Conservation (phyloP, 2,113 vertebrate species). For the Oriolus oriolus region DNA sequence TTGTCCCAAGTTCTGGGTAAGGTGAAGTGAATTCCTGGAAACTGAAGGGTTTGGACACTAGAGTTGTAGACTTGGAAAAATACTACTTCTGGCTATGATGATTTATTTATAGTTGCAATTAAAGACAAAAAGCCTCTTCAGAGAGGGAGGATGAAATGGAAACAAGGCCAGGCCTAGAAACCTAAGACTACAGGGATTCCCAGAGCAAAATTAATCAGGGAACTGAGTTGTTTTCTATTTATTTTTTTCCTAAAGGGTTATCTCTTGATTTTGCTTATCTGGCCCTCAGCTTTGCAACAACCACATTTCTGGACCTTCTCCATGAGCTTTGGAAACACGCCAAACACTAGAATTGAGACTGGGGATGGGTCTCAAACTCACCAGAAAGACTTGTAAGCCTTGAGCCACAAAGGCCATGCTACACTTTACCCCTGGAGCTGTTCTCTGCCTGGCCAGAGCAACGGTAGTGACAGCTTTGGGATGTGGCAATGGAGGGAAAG, state of each 20-base stretch:
- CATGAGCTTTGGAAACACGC: not conserved
- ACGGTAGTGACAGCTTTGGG: not conserved
- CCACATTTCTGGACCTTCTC: not conserved
- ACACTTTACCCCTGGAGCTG: not conserved
- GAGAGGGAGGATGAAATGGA: slow-evolving; percentile 43
- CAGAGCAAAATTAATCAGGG: slow-evolving; percentile 54
- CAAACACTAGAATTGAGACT: not conserved
- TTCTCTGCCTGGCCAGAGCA: not conserved
- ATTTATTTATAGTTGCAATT: slow-evolving; percentile 69
- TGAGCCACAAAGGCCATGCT: not conserved
- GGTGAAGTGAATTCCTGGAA: slow-evolving; percentile 63
- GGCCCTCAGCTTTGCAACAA: not conserved
- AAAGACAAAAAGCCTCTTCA: slow-evolving; percentile 64
- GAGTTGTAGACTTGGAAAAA: slow-evolving; percentile 58
- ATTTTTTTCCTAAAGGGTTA: slow-evolving; percentile 8
- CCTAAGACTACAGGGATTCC: slow-evolving; percentile 53
- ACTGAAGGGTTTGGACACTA: slow-evolving; percentile 37
- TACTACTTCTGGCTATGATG: slow-evolving; percentile 53
- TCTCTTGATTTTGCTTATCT: slow-evolving; percentile 31
- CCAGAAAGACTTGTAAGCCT: not conserved
- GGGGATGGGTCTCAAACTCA: not conserved
- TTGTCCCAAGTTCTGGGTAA: slow-evolving; percentile 55
- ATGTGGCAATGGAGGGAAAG: not conserved
- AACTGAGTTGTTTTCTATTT: slow-evolving; percentile 20
- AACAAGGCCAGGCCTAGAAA: slow-evolving; percentile 60